These are phyloP conservation scores for Neodon shergylaensis DNA, from an alignment of 2,113 vertebrate species.

Conservation along the genomic window DNA sequence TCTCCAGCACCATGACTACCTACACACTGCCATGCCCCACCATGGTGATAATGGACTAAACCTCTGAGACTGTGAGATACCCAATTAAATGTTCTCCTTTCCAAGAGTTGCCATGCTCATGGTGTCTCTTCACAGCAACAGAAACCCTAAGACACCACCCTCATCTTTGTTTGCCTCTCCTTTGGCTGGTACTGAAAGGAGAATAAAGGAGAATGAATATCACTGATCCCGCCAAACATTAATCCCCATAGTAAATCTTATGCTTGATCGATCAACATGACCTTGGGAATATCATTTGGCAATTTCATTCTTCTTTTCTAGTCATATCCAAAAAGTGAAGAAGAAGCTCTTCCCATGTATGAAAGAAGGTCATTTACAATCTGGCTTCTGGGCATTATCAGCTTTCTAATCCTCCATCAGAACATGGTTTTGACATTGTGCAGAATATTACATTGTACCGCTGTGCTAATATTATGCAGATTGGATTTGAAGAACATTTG, in stretches of 20 bases:
- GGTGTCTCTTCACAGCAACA: not conserved
- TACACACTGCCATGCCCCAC: not conserved
- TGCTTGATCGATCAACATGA: not conserved
- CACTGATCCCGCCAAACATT: not conserved
- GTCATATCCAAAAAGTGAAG: not conserved
- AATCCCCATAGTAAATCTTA: not conserved
- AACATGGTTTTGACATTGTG: not conserved
- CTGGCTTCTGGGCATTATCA: not conserved
- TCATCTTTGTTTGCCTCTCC: not conserved
- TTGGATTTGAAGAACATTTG: not conserved
- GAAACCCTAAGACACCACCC: not conserved
- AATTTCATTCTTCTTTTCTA: not conserved
- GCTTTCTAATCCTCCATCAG: not conserved
- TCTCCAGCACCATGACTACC: not conserved
- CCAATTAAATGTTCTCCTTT: not conserved
- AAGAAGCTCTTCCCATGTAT: not conserved
- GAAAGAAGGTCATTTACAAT: conserved; percentile 1
- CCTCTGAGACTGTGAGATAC: not conserved
- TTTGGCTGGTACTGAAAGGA: not conserved
- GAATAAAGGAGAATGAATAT: not conserved
- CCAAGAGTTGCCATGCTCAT: not conserved
- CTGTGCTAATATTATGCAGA: not conserved
- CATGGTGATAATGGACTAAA: not conserved
- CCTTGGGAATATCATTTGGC: not conserved
- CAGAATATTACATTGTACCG: not conserved